Base-by-base conservation (phyloP, 2,797 vertebrate species). In the Pseudochaenichthys georgianus region DNA sequence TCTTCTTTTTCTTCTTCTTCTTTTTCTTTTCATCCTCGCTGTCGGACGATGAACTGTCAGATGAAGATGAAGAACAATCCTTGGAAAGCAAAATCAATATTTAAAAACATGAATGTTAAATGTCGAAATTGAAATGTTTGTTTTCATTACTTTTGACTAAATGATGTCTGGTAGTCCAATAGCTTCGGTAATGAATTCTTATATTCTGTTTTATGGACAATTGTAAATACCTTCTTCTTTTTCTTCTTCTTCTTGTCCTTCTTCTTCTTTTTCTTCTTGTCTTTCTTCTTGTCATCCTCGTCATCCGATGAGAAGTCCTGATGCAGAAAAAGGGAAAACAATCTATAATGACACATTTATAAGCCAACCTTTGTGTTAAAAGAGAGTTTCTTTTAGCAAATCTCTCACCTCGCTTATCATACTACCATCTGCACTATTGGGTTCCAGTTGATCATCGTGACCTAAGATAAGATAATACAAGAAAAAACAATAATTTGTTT, bases 241-340 rank as follows among this genome's bases (percentile, higher is more conserved):
- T 81, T 71, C 2, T 85, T 82, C 31, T 85, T 72, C 5, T 82
- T 69, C 10, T 83, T 68, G 3, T 81, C 16, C 16, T 75, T 67
- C 0, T 85, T 64, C 0, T 82, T 9, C 17, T 87, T 77, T 51
- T 89, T 83, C 28, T 88, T 84, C 0, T 89, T 86, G 0, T 87
- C 11, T 28, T 89, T 86, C 57, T 81, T 77, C 58, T 86, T 78
- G 9, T 73, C 73, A 13, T 61, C 21, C 5, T 89, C 79, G 0
- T 81, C 81, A 28, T 84, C 75, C 10, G 79, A 79, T n/a, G 77
- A 80, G 63, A 17, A 54, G 65, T 73, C 67, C 89, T 92, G 59
- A 75, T 70, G 46, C 1, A 50, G 47, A 9, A 34, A 1, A 2
- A 46, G 0, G 9, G 48, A 1, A 50, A 1, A 19, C 12, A 50